These are phyloP conservation scores for Micrastur ruficollis DNA, from an alignment of 2,797 vertebrate species.

Conservation along the genomic window DNA sequence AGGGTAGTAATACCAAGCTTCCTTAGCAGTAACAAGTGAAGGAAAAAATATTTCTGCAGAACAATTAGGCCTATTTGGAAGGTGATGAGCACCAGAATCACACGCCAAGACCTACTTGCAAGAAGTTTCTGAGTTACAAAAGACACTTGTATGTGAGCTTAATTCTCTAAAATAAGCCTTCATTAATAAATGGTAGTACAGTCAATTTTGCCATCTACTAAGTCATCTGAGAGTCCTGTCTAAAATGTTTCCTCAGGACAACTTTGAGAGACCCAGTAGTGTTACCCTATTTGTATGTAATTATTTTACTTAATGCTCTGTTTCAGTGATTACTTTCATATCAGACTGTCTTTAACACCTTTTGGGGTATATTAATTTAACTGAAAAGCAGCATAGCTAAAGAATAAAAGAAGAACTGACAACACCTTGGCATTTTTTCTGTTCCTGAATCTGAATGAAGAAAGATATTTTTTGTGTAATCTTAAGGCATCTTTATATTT, in stretches of 20 bases:
- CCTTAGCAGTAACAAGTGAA: slow-evolving; percentile 30
- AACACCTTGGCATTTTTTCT: neutral
- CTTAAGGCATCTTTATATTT: neutral
- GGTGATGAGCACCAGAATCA: neutral
- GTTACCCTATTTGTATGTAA: neutral
- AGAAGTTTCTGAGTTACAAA: slow-evolving; percentile 28
- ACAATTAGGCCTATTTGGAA: neutral
- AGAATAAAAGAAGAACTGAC: neutral
- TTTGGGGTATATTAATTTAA: neutral
- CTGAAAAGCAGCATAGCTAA: neutral
- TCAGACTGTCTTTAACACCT: neutral
- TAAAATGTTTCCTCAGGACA: neutral
- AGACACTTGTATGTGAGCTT: neutral
- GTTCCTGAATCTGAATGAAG: neutral
- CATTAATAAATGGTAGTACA: neutral
- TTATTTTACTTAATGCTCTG: neutral
- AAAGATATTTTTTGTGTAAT: neutral
- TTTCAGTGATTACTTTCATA: neutral
- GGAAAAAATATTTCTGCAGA: neutral
- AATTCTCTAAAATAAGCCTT: slow-evolving; percentile 49
- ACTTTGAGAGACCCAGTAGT: neutral
- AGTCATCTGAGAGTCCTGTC: neutral
- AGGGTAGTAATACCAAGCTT: neutral
- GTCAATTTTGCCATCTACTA: slow-evolving; percentile 38
- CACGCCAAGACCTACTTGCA: neutral